A percentile compares a stretch with the other conserved stretches of the same genome.
phyloP scores from a whole-genome alignment of 2,888 invertebrate genomes.

The Euplexia lucipara region DNA sequence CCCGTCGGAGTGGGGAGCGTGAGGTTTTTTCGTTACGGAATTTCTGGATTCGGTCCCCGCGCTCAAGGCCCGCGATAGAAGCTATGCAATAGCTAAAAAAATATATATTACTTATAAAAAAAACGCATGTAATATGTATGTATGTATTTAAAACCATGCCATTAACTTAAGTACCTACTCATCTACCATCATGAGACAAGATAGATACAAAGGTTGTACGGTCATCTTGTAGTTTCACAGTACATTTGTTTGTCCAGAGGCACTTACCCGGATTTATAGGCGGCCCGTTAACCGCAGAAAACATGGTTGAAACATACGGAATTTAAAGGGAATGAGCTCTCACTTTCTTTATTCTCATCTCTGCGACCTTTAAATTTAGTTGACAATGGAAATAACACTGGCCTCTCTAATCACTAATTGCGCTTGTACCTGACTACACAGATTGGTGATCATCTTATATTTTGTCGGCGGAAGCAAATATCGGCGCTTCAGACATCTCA shows the following conservation, averaged over 20 bases:
- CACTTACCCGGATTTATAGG: conserved; percentile 71
- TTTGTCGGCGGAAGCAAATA: too few species aligned
- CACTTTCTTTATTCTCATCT: not conserved
- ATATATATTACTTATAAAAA: too few species aligned
- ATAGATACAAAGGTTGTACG: conserved; percentile 21
- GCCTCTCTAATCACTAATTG: too few species aligned
- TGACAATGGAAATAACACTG: not conserved
- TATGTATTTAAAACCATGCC: not conserved
- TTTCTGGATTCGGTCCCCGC: too few species aligned
- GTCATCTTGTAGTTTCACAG: conserved; percentile 65
- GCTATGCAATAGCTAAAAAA: too few species aligned
- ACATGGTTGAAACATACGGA: conserved; percentile 36
- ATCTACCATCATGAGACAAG: conserved; percentile 10
- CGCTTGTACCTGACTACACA: too few species aligned
- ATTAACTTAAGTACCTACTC: conserved; percentile 7
- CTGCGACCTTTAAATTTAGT: not conserved
- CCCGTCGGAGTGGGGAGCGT: too few species aligned
- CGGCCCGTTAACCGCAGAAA: conserved; percentile 57
- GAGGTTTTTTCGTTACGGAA: too few species aligned
- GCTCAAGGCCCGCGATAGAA: too few species aligned
- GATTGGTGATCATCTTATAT: too few species aligned
- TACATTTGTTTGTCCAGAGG: conserved; percentile 69
- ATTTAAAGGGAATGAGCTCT: conserved; percentile 1
- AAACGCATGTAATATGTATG: too few species aligned
- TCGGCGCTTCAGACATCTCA: too few species aligned